Evolutionary conservation across 2,113 vertebrate species (phyloP).

Genomic region (Procavia capensis): DNA sequence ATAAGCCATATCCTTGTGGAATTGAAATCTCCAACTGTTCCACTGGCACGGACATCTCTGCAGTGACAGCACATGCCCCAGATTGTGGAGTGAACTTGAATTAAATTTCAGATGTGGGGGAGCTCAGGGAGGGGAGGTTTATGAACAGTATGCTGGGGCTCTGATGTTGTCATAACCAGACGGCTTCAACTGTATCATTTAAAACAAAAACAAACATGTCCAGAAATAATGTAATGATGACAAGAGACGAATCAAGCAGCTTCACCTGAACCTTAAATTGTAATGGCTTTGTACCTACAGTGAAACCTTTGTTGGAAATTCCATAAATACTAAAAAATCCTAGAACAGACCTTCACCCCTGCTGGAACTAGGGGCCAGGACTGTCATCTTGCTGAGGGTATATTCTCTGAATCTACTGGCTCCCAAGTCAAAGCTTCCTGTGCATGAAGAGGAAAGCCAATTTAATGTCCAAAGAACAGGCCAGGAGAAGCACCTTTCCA

Average conservation of each 20-base stretch:
- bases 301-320: background rate
- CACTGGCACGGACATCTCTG: slow-evolving; percentile 82
- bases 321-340: background rate
- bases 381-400: slow-evolving; percentile 25
- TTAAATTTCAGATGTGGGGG: slow-evolving; percentile 82
- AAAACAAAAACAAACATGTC: slow-evolving; percentile 79
- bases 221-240: slow-evolving; percentile 50
- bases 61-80: slow-evolving; percentile 81
- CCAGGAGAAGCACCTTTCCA: slow-evolving; percentile 49
- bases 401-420: background rate
- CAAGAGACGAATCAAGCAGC: slow-evolving; percentile 46
- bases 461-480: background rate
- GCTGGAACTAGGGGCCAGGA: background rate
- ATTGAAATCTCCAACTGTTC: slow-evolving; percentile 86
- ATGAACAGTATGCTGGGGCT: slow-evolving; percentile 84
- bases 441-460: background rate
- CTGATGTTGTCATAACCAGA: slow-evolving; percentile 86
- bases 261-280: slow-evolving; percentile 37
- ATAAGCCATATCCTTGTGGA: slow-evolving; percentile 83
- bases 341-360: background rate
- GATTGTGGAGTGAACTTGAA: slow-evolving; percentile 82
- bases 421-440: background rate
- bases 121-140: slow-evolving; percentile 84
- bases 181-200: slow-evolving; percentile 86
- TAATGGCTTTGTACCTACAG: background rate